Evolutionary conservation across 2,113 vertebrate species (phyloP).

Genomic region (Grallaria varia): DNA sequence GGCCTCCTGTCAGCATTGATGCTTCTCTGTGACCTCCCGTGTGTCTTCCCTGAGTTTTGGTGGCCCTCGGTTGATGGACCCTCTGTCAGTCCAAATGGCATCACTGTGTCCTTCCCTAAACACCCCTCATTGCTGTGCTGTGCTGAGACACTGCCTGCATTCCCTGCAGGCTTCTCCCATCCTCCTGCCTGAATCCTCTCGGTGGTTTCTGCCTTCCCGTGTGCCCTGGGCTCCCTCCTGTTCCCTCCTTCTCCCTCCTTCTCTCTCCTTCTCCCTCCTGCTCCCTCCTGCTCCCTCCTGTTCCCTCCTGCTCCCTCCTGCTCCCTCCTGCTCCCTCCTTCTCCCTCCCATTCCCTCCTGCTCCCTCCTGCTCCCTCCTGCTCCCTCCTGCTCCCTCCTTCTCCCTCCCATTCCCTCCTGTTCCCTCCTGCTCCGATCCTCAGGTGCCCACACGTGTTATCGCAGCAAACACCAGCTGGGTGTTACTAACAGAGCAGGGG

Average conservation of each 20-base stretch:
- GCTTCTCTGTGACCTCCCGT: neutral
- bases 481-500: neutral
- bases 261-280: too few relatives aligned
- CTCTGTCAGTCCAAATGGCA: neutral
- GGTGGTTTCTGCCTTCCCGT: neutral
- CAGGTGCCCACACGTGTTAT: rapidly evolving
- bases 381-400: too few relatives aligned
- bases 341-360: too few relatives aligned
- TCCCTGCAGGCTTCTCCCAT: neutral
- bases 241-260: too few relatives aligned
- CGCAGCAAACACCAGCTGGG: neutral
- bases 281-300: too few relatives aligned
- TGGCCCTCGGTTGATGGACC: neutral
- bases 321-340: too few relatives aligned
- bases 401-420: too few relatives aligned
- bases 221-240: neutral
- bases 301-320: too few relatives aligned
- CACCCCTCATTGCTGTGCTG: rapidly evolving
- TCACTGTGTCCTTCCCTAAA: neutral
- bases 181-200: neutral
- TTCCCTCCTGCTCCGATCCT: neutral
- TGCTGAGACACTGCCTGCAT: neutral
- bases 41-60: neutral
- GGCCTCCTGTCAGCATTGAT: neutral
- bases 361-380: too few relatives aligned